These are phyloP conservation scores for Ephialtes manifestator DNA, from an alignment of 2,888 invertebrate genomes.

Conservation along the genomic window DNA sequence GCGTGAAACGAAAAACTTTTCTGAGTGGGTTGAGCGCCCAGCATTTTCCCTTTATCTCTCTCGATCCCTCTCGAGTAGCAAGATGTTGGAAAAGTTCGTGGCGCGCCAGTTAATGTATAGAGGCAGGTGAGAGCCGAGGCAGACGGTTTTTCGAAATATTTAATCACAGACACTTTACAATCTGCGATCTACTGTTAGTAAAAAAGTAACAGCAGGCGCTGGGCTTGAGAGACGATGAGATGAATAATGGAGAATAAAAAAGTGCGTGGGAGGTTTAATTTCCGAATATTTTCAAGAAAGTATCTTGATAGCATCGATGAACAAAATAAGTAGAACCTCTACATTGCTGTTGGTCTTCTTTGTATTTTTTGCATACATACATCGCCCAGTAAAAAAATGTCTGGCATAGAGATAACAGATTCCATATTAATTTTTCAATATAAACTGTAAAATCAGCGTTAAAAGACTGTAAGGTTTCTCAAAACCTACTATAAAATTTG, in stretches of 20 bases:
- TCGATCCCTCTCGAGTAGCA: slow-evolving; percentile 26
- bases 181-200: slow-evolving; percentile 45
- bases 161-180: slow-evolving; percentile 72
- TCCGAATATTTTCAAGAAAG: slow-evolving; percentile 17
- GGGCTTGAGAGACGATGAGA: neutral
- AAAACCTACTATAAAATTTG: too few relatives aligned
- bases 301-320: neutral
- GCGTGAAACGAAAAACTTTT: slow-evolving; percentile 65
- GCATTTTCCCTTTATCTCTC: slow-evolving; percentile 34
- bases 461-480: too few relatives aligned
- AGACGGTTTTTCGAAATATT: slow-evolving; percentile 70
- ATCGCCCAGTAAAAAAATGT: too few relatives aligned
- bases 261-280: slow-evolving; percentile 16
- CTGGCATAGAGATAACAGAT: too few relatives aligned
- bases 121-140: slow-evolving; percentile 50
- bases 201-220: slow-evolving; percentile 5
- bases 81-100: slow-evolving; percentile 60
- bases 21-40: slow-evolving; percentile 75
- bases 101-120: slow-evolving; percentile 58
- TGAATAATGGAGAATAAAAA: slow-evolving; percentile 22
- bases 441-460: too few relatives aligned
- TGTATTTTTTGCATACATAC: neutral
- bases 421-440: too few relatives aligned
- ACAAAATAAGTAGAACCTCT: neutral
- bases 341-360: neutral